Percentiles rank a stretch among this genome's conserved stretches.
Conservation (phyloP, 1,140 invertebrate genomes). For the Cataglyphis hispanica region DNA sequence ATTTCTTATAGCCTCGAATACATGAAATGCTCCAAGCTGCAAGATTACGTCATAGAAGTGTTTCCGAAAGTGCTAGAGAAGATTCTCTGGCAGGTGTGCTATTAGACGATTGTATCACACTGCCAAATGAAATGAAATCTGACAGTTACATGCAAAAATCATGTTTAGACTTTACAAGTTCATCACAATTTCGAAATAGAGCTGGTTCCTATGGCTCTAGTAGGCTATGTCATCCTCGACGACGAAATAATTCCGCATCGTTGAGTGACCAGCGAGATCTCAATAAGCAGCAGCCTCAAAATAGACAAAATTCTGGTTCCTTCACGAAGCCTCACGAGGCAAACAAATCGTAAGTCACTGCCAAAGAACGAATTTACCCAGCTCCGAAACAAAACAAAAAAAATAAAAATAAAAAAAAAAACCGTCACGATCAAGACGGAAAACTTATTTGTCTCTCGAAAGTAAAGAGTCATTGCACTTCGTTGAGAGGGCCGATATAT, state of each 20-base stretch:
- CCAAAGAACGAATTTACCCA: slow-evolving; percentile 67
- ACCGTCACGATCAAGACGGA: slow-evolving; percentile 53
- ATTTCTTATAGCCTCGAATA: slow-evolving; percentile 86
- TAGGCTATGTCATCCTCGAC: slow-evolving; percentile 74
- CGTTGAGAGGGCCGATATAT: not conserved
- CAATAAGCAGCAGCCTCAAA: slow-evolving; percentile 75
- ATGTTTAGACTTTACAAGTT: slow-evolving; percentile 73
- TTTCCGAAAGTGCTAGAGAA: slow-evolving; percentile 87
- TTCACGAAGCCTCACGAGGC: slow-evolving; percentile 76
- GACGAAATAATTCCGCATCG: slow-evolving; percentile 71
- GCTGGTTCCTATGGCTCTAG: slow-evolving; percentile 84
- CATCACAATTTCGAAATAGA: slow-evolving; percentile 80
- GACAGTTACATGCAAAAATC: slow-evolving; percentile 67
- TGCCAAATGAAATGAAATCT: slow-evolving; percentile 70
- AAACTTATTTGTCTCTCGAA: slow-evolving; percentile 57
- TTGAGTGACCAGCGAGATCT: slow-evolving; percentile 74
- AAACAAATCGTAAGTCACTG: slow-evolving; percentile 66
- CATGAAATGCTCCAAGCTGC: slow-evolving; percentile 87
- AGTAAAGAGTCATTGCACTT: slow-evolving; percentile 33
- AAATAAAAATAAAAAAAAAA: not conserved
- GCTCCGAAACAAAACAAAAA: slow-evolving; percentile 60
- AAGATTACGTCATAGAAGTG: slow-evolving; percentile 88
- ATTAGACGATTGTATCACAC: slow-evolving; percentile 82
- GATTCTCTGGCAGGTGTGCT: slow-evolving; percentile 77
- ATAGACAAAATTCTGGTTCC: slow-evolving; percentile 80